These are phyloP conservation scores for Antennarius striatus DNA, from an alignment of 2,113 vertebrate genomes.

Conservation along the genomic window DNA sequence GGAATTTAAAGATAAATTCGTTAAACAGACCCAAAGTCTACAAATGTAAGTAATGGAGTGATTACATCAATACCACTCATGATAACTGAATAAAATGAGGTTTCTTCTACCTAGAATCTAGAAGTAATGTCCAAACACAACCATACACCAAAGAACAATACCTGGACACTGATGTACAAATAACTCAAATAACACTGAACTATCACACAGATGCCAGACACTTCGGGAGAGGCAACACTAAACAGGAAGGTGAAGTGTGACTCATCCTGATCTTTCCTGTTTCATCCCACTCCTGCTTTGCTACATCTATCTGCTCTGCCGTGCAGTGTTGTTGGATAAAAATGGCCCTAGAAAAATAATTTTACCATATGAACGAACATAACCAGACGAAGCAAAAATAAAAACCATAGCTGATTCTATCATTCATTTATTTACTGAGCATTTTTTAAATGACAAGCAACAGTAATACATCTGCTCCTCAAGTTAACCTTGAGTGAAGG, in stretches of 20 bases:
- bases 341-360: slow-evolving; percentile 7
- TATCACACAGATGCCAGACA: slow-evolving; percentile 2
- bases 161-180: slow-evolving; percentile 6
- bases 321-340: slow-evolving; percentile 6
- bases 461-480: too few species aligned
- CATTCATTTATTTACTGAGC: background rate
- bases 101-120: slow-evolving; percentile 5
- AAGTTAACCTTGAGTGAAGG: too few species aligned
- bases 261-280: slow-evolving; percentile 45
- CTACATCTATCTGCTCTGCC: slow-evolving; percentile 17
- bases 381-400: slow-evolving; percentile 25
- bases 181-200: slow-evolving; percentile 1
- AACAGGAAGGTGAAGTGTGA: slow-evolving; percentile 41
- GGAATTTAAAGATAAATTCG: too few species aligned
- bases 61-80: slow-evolving; percentile 6
- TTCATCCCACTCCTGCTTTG: slow-evolving; percentile 56
- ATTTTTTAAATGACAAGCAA: too few species aligned
- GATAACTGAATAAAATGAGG: slow-evolving; percentile 3
- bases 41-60: slow-evolving; percentile 1
- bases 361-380: slow-evolving; percentile 20
- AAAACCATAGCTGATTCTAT: background rate
- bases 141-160: slow-evolving; percentile 7
- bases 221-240: slow-evolving; percentile 3
- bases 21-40: background rate
- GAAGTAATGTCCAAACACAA: slow-evolving; percentile 35